These are phyloP conservation scores for Molorchus minor DNA, from an alignment of 2,888 invertebrate species.

Conservation along the genomic window DNA sequence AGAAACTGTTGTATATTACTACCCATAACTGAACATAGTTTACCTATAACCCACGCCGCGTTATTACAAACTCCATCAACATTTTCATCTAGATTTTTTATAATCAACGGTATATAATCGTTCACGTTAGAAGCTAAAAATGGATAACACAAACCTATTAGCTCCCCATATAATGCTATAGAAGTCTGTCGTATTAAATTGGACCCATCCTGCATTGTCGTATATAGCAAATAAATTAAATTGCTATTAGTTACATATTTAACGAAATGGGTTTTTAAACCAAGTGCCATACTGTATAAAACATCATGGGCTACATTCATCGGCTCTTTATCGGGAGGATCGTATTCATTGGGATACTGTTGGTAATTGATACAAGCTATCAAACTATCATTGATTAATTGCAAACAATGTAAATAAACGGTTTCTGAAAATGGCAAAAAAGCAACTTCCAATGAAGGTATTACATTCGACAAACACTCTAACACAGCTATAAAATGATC, in stretches of 20 bases:
- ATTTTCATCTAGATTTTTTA: slow-evolving; percentile 95
- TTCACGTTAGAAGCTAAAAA: slow-evolving; percentile 93
- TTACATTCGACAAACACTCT: slow-evolving; percentile 80
- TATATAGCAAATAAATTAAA: slow-evolving; percentile 73
- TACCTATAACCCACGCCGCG: slow-evolving; percentile 99
- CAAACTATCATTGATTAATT: slow-evolving; percentile 74
- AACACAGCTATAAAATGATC: slow-evolving; percentile 74
- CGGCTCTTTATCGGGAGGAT: slow-evolving; percentile 75
- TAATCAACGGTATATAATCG: slow-evolving; percentile 94
- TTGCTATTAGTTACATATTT: slow-evolving; percentile 73
- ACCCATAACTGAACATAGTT: slow-evolving; percentile 95
- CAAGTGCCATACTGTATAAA: slow-evolving; percentile 76
- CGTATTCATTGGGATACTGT: slow-evolving; percentile 72
- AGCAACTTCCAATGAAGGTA: slow-evolving; percentile 75
- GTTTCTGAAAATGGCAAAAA: slow-evolving; percentile 79
- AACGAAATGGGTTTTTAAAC: slow-evolving; percentile 74
- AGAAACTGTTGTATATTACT: slow-evolving; percentile 91
- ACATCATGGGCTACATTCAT: slow-evolving; percentile 81
- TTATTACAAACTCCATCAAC: slow-evolving; percentile 99
- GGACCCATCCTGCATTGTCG: slow-evolving; percentile 78
- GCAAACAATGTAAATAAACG: slow-evolving; percentile 74
- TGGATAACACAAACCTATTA: slow-evolving; percentile 81
- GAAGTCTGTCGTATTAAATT: slow-evolving; percentile 79
- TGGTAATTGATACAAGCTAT: slow-evolving; percentile 70
- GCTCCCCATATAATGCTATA: slow-evolving; percentile 79